Evolutionary conservation across 1,140 invertebrate genomes (phyloP).

Genomic region (Drosophila simulans): DNA sequence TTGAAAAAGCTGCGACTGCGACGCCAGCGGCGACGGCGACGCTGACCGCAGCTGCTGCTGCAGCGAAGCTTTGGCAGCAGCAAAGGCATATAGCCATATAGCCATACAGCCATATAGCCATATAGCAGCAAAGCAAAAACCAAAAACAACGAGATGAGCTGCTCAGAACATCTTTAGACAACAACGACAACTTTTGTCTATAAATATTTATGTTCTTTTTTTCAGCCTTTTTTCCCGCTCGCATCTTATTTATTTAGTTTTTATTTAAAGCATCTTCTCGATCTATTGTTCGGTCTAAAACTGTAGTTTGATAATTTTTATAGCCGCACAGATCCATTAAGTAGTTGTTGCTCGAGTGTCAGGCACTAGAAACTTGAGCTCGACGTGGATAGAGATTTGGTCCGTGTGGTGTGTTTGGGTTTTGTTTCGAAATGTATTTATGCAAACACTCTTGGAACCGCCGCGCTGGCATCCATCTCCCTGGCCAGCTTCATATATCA

Average conservation of each 20-base stretch:
- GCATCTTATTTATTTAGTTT: conserved; percentile 73
- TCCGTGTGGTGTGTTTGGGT: conserved; percentile 6
- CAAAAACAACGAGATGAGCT: conserved; percentile 42
- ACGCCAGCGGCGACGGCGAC: conserved; percentile 9
- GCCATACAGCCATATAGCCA: neutral
- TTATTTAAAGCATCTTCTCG: conserved; percentile 64
- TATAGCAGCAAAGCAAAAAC: neutral
- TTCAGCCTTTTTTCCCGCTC: conserved; percentile 6
- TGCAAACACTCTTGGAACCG: conserved; percentile 58
- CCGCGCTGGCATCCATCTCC: conserved; percentile 65
- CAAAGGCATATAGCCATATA: neutral
- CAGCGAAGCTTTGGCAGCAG: conserved; percentile 30
- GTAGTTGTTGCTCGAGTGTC: conserved; percentile 56
- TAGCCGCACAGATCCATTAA: conserved; percentile 57
- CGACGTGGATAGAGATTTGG: conserved; percentile 20
- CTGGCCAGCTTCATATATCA: conserved; percentile 70
- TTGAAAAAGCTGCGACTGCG: conserved; percentile 44
- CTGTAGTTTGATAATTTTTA: conserved; percentile 68
- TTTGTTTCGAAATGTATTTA: conserved; percentile 66
- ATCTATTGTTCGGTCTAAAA: conserved; percentile 48
- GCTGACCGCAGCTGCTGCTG: conserved; percentile 18
- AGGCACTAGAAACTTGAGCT: conserved; percentile 60
- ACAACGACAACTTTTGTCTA: conserved; percentile 72
- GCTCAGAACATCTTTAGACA: conserved; percentile 65
- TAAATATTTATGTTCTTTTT: conserved; percentile 67